phyloP scores from a whole-genome alignment of 2,797 vertebrate genomes.

The Eidolon dupreanum region DNA sequence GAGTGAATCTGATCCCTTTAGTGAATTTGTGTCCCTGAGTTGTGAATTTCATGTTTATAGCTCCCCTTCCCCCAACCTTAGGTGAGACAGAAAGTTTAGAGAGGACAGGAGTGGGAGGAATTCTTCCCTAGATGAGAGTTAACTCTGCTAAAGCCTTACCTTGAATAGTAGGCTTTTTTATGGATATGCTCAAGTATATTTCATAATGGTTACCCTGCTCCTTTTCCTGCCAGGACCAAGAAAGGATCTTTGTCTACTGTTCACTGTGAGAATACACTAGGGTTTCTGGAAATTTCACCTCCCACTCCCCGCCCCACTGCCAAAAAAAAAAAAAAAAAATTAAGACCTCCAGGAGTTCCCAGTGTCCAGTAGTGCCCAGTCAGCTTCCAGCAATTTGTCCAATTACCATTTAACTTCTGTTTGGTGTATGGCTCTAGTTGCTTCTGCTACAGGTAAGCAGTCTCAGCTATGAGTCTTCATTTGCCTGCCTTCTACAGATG shows the following conservation, averaged over 20 bases:
- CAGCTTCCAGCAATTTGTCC: not conserved
- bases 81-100: not conserved
- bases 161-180: not conserved
- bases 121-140: not conserved
- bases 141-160: not conserved
- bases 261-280: not conserved
- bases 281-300: not conserved
- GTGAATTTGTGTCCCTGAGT: not conserved
- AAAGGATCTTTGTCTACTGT: not conserved
- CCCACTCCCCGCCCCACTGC: fast-evolving
- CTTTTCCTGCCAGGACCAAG: not conserved
- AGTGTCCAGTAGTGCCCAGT: not conserved
- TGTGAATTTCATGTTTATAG: not conserved
- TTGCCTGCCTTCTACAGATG: not conserved
- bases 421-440: not conserved
- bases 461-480: not conserved
- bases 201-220: not conserved
- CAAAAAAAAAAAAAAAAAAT: not conserved
- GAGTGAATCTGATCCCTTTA: not conserved
- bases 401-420: not conserved
- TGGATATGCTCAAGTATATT: not conserved
- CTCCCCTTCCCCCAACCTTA: not conserved
- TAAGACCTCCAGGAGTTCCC: not conserved
- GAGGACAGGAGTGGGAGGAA: not conserved
- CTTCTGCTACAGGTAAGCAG: not conserved